phyloP scores from a whole-genome alignment of 2,797 vertebrate species.

The Margarornis squamiger region DNA sequence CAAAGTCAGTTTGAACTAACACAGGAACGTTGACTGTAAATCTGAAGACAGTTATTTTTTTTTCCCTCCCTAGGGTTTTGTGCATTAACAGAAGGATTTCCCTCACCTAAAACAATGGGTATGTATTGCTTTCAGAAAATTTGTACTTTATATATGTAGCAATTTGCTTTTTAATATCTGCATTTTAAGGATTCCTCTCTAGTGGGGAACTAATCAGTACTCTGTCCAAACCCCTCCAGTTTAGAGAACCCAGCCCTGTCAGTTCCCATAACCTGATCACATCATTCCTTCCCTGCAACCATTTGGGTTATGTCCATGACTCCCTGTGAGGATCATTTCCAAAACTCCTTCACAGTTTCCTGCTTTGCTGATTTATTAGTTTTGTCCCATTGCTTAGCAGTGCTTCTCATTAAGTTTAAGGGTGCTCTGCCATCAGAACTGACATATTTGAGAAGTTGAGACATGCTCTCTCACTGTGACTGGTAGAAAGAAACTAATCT shows the following conservation, averaged over 20 bases:
- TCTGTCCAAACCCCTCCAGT: neutral
- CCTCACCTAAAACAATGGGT: conserved; percentile 43
- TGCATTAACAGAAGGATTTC: neutral
- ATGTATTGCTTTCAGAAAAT: neutral
- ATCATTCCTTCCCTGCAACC: neutral
- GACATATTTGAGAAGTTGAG: neutral
- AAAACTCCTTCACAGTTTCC: neutral
- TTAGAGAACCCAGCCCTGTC: neutral
- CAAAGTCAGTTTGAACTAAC: neutral
- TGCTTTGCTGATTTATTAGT: neutral
- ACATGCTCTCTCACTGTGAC: neutral
- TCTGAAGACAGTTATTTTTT: neutral
- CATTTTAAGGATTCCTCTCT: neutral
- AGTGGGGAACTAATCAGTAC: neutral
- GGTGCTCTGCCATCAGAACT: neutral
- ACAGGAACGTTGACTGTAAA: neutral
- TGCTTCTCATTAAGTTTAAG: neutral
- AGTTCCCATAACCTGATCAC: neutral
- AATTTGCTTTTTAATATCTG: neutral
- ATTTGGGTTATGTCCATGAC: neutral
- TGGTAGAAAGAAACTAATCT: neutral
- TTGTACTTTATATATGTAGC: neutral
- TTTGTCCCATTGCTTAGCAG: neutral
- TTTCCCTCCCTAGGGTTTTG: neutral
- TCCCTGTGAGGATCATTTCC: neutral